These are phyloP conservation scores for Monochamus alternatus DNA, from an alignment of 2,888 invertebrate genomes.

Conservation along the genomic window DNA sequence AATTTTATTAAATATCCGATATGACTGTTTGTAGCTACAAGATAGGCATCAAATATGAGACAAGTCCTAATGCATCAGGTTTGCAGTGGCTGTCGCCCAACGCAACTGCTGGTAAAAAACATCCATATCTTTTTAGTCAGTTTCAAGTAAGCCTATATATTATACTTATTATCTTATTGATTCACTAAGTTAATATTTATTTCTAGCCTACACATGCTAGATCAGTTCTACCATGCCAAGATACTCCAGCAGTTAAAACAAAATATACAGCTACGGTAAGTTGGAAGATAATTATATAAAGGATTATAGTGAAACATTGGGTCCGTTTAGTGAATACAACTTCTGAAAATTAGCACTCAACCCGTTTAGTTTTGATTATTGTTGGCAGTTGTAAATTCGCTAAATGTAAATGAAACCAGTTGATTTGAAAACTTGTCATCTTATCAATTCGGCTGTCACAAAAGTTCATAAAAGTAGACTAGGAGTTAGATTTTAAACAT, in stretches of 20 bases:
- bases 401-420: no score
- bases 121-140: slow-evolving; percentile 90
- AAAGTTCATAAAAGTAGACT: no score
- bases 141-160: slow-evolving; percentile 76
- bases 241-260: slow-evolving; percentile 91
- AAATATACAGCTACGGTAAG: slow-evolving; percentile 78
- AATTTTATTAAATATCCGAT: neutral
- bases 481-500: no score
- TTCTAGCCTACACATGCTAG: slow-evolving; percentile 89
- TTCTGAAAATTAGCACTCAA: no score
- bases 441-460: no score
- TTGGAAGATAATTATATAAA: slow-evolving; percentile 27
- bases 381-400: no score
- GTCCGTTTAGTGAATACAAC: no score
- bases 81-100: slow-evolving; percentile 91
- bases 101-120: slow-evolving; percentile 90
- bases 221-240: slow-evolving; percentile 93
- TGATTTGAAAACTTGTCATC: no score
- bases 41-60: slow-evolving; percentile 82
- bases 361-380: no score
- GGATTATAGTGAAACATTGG: no score
- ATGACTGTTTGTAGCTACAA: slow-evolving; percentile 68
- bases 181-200: slow-evolving; percentile 20
- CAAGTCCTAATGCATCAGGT: slow-evolving; percentile 85
- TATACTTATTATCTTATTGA: slow-evolving; percentile 19